Conservation (phyloP, 2,113 vertebrate genomes). For the Nymphicus hollandicus region DNA sequence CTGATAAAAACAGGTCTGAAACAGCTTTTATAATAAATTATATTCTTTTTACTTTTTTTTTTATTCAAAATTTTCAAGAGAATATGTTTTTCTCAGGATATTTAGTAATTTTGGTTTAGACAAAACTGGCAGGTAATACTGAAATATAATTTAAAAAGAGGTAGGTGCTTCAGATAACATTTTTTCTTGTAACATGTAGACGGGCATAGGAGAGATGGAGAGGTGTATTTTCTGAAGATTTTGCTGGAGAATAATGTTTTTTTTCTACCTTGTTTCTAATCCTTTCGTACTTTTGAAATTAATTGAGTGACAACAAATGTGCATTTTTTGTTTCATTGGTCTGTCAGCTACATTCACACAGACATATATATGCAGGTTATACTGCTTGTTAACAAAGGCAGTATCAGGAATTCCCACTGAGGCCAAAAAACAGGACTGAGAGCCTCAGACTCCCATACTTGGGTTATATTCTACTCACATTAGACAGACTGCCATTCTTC, state of each 20-base stretch:
- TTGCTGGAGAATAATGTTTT: not conserved
- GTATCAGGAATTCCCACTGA: not conserved
- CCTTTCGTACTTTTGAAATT: not conserved
- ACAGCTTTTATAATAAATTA: not conserved
- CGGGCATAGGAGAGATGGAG: not conserved
- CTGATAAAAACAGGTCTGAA: not conserved
- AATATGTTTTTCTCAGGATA: not conserved
- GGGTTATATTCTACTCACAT: not conserved
- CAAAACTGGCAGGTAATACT: not conserved
- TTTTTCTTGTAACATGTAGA: not conserved
- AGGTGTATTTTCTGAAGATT: not conserved
- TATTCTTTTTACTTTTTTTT: not conserved
- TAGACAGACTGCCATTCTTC: not conserved
- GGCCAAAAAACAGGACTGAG: not conserved
- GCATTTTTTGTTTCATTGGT: not conserved
- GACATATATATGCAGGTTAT: not conserved
- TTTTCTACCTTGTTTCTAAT: not conserved
- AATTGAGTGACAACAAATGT: not conserved
- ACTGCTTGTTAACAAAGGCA: not conserved
- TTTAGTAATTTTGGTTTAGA: not conserved
- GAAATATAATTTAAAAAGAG: not conserved
- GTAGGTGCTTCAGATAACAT: not conserved
- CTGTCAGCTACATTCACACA: not conserved
- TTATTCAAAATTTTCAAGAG: not conserved
- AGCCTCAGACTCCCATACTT: not conserved